Conservation (phyloP, 1,140 invertebrate species). For the Temnothorax curvispinosus region DNA sequence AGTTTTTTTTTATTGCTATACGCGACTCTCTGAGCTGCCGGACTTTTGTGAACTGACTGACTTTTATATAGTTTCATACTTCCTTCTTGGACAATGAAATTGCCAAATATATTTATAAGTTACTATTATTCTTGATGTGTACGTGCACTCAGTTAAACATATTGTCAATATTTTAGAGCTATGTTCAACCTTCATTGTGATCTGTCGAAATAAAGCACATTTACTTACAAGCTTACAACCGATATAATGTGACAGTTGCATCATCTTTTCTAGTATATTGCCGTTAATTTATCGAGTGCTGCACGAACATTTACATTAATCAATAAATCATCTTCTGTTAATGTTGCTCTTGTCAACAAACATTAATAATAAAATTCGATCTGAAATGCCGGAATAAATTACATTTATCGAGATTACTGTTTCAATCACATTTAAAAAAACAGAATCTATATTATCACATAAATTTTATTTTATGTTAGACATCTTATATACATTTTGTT, state of each 20-base stretch:
- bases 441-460: too few relatives aligned
- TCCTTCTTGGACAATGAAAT: background rate
- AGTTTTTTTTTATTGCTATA: background rate
- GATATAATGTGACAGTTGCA: background rate
- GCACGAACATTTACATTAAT: background rate
- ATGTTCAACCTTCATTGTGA: constrained; percentile 11
- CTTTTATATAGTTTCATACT: constrained; percentile 20
- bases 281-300: background rate
- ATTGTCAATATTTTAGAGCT: constrained; percentile 27
- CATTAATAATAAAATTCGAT: too few relatives aligned
- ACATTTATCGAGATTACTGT: too few relatives aligned
- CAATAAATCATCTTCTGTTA: background rate
- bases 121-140: constrained; percentile 1
- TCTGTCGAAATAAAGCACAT: constrained; percentile 28
- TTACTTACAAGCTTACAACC: constrained; percentile 14
- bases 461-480: too few relatives aligned
- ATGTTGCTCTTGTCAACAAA: too few relatives aligned
- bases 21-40: background rate
- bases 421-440: too few relatives aligned
- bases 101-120: constrained; percentile 34
- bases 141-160: background rate
- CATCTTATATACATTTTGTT: background rate
- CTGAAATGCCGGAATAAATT: too few relatives aligned
- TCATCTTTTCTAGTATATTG: background rate
- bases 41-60: constrained; percentile 16